Conservation (phyloP, 2,113 vertebrate species). For the Rhineura floridana region DNA sequence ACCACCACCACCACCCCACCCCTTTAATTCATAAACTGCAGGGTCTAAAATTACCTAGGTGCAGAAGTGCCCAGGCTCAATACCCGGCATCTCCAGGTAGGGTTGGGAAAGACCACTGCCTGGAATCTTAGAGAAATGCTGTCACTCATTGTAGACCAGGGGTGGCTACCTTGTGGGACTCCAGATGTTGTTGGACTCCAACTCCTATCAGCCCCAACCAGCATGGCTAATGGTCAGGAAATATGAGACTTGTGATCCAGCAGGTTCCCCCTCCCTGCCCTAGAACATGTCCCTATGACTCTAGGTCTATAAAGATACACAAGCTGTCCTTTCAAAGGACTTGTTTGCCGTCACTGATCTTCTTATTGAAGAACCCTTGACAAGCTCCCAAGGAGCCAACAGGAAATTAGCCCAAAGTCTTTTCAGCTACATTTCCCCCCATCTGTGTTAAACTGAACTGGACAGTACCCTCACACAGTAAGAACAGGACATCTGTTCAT, state of each 20-base stretch:
- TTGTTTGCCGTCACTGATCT: neutral
- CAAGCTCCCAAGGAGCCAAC: neutral
- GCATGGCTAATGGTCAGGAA: neutral
- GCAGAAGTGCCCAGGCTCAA: no score
- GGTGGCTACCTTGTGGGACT: no score
- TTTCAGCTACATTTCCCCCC: neutral
- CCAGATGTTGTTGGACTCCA: neutral
- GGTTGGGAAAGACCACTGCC: no score
- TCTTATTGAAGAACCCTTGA: neutral
- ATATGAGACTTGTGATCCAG: neutral
- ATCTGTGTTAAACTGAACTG: neutral
- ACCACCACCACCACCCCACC: no score
- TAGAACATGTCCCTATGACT: no score
- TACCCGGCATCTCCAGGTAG: no score
- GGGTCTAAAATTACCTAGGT: neutral
- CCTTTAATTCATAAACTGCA: neutral
- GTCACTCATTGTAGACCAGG: no score
- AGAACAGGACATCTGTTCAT: neutral
- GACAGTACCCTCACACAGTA: neutral
- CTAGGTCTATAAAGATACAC: neutral
- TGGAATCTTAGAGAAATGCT: no score
- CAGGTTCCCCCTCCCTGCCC: neutral
- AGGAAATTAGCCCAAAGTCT: neutral
- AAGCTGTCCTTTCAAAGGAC: neutral
- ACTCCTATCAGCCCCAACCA: neutral